Evolutionary conservation across 2,113 vertebrate species (phyloP).

Genomic region (Anhinga anhinga): DNA sequence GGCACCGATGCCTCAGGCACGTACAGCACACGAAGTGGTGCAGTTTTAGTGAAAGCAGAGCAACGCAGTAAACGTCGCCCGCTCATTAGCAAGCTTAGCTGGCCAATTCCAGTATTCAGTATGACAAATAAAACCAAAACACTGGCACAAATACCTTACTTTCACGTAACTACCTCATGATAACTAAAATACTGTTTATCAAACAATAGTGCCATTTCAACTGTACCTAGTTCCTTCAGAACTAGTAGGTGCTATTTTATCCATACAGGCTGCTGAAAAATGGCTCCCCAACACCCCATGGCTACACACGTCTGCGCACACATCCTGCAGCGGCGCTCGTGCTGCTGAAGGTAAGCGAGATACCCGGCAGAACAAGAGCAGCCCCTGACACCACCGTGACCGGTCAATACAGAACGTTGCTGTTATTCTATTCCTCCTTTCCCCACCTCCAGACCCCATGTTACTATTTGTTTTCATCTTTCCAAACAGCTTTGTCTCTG

Average conservation of each 20-base stretch:
- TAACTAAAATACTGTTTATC: not conserved
- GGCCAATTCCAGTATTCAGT: not conserved
- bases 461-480: not conserved
- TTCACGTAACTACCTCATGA: rapidly evolving
- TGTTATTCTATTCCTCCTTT: not conserved
- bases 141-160: not conserved
- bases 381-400: not conserved
- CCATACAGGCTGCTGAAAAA: not conserved
- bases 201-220: not conserved
- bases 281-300: not conserved
- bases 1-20: not conserved
- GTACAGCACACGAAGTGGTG: not conserved
- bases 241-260: not conserved
- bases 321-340: not conserved
- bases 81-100: not conserved
- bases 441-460: not conserved
- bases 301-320: not conserved
- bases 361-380: not conserved
- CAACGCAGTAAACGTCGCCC: not conserved
- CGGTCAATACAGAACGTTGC: not conserved
- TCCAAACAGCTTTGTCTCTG: not conserved
- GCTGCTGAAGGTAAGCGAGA: not conserved
- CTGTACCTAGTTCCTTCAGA: not conserved
- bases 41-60: not conserved
- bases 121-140: too few relatives aligned